Evolutionary conservation across 2,113 vertebrate species (phyloP), one percentile per base, ranked within the genome.

Genomic region (Daphoenositta chrysoptera): DNA sequence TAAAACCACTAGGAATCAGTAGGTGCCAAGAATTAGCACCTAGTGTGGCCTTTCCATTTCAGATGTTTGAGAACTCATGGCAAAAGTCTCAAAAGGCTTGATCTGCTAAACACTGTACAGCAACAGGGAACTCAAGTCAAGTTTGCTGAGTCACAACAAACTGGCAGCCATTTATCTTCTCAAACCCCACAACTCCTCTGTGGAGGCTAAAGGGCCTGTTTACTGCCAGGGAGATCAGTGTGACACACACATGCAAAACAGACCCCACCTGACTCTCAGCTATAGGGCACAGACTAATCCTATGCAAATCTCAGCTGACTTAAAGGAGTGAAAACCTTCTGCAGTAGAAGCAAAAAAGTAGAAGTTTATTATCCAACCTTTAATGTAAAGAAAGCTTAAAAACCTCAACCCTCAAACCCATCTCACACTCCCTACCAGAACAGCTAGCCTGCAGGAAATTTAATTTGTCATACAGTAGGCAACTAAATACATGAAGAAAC

Each of bases 81-180:
- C 0, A 0, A 22, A 95, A 75, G 20, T 47, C 65, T 47, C 3
- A 1, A 35, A 89, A 33, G 11, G n/a, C 21, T 78, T 33, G n/a
- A 88, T 35, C 44, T 58, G 24, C 64, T 79, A 35, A 90, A 23
- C 37, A 30, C 26, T 18, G 18, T 19, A 15, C 44, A 88, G 37
- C n/a, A 79, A 15, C 21, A 63, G 13, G 44, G 35, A 65, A 45
- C 42, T 31, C 33, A 22, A 50, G n/a, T n/a, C n/a, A n/a, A n/a
- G n/a, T n/a, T n/a, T n/a, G n/a, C n/a, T n/a, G n/a, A n/a, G n/a
- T n/a, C 11, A 65, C 14, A 70, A 31, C 15, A 50, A 21, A 13
- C 12, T 42, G 54, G 54, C 30, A 92, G 35, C 11, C 51, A 37
- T 33, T 58, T 50, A 57, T 80, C 54, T 81, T 77, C 45, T 73